Evolutionary conservation across 1,140 invertebrate genomes (phyloP), one percentile per base, ranked within the genome.

Genomic region (Drosophila santomea): DNA sequence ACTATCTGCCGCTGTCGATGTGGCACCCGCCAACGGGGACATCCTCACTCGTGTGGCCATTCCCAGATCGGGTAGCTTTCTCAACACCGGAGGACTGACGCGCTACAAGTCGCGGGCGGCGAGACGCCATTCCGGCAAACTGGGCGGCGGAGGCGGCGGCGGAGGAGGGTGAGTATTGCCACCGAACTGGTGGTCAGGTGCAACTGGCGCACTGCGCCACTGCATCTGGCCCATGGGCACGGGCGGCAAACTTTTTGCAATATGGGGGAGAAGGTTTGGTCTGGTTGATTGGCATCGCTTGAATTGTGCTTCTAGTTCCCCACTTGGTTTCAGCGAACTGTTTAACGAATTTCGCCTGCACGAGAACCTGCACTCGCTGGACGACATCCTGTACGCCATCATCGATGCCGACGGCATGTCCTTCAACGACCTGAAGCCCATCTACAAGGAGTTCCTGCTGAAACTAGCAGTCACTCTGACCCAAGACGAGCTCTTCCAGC

Each of bases 351-450:
- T 97, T 79, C 94, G 96, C 61, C 94, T 96, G 69, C 96, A 97
- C 93, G 97, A 97, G 92, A 97, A 97, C 73, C 93, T 97, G 25
- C 96, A 96, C 82, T 97, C 96, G 55, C 95, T 97, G 92, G 97
- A 98, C 91, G 97, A 97, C 83, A 97, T 98, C 58, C 94, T 98
- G 14, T 95, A 96, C 75, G 95, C 96, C 74, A 97, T 98, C 78
- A 97, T 98, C 67, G 96, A 97, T 93, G 95, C 96, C 1, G 96
- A 97, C 90, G 97, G 97, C 51, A 98, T 98, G 97, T 97, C 96
- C 20, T 98, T 97, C 93, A 98, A 97, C 93, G 97, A 97, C 77
- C 93, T 98, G 50, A 97, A 97, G 92, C 97, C 97, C 4, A 96
- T 97, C 41, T 97, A 98, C 90, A 97, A 97, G 92, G 97, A 98